Evolutionary conservation across 2,797 vertebrate species (phyloP).

Genomic region (Poeciliopsis infans): DNA sequence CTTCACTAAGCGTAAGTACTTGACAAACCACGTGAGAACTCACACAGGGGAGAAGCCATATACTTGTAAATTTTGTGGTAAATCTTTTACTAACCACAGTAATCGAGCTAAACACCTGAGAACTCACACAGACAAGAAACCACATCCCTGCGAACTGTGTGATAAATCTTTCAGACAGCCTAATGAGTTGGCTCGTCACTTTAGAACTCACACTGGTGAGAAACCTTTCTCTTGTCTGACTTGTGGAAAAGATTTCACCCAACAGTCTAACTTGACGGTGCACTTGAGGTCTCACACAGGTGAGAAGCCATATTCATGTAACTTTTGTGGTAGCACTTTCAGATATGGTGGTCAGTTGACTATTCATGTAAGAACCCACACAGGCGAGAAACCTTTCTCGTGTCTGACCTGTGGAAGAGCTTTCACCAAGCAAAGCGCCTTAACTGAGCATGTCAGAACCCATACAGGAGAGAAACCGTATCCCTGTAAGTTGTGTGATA

Average conservation of each 20-base stretch:
- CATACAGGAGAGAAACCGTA: too few species aligned
- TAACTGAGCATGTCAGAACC: not conserved
- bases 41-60: not conserved
- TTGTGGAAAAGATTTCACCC: not conserved
- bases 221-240: not conserved
- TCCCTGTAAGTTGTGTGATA: too few species aligned
- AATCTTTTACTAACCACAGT: not conserved
- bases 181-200: not conserved
- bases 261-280: not conserved
- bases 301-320: not conserved
- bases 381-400: not conserved
- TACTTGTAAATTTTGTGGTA: not conserved
- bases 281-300: not conserved
- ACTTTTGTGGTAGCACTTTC: not conserved
- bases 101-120: not conserved
- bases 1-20: not conserved
- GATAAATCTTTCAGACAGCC: not conserved
- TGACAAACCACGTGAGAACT: not conserved
- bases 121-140: not conserved
- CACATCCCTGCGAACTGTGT: not conserved
- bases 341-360: not conserved
- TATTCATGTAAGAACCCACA: not conserved
- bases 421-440: not conserved
- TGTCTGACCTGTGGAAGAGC: not conserved
- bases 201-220: not conserved